Base-by-base conservation (phyloP, 2,113 vertebrate species). In the Vidua chalybeata region DNA sequence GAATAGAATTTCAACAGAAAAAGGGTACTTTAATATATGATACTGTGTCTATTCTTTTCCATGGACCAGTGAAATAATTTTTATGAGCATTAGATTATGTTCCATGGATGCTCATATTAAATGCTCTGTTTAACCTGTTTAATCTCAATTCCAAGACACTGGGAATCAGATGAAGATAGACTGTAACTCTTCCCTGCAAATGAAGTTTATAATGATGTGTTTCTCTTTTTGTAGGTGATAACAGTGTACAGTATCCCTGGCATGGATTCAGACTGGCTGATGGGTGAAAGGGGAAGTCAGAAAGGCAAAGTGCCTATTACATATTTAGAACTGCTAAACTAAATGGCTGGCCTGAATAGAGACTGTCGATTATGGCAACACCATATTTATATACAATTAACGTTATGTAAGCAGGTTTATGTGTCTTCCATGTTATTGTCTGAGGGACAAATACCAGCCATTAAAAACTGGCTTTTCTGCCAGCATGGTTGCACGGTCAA, bases 261-360 rank as follows among this genome's bases (percentile, higher is more conserved):
- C 89, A 99, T 99, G 99, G 99, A 99, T 96, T 99, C 99, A 82
- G 99, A 99, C 95, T 99, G 99, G 99, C 98, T 99, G 95, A 99
- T 99, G 99, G 99, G 99, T 19, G 99, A 99, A 97, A 98, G 99
- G 85, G 99, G 99, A 94, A 99, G 93, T 97, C 99, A 99, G 98
- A 99, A 99, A 95, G 99, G 99, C 97, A 99, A 99, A 98, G 99
- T 99, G 97, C 99, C 99, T 90, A 99, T 99, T 98, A 99, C 99
- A 91, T 99, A 99, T 96, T 98, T 99, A 98, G 99, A 99, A 98
- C 98, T 99, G 93, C 98, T 99, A 69, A 99, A 99, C 98, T 99
- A 97, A 98, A 86, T 91, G 64, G 89, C 90, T 95, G 96, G 84
- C 94, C 94, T 91, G 28, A 89, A 79, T 95, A 96, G 97, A 97